Evolutionary conservation across 2,888 invertebrate species (phyloP), one percentile per base, ranked within the genome.

Genomic region (Dynastes tityus): DNA sequence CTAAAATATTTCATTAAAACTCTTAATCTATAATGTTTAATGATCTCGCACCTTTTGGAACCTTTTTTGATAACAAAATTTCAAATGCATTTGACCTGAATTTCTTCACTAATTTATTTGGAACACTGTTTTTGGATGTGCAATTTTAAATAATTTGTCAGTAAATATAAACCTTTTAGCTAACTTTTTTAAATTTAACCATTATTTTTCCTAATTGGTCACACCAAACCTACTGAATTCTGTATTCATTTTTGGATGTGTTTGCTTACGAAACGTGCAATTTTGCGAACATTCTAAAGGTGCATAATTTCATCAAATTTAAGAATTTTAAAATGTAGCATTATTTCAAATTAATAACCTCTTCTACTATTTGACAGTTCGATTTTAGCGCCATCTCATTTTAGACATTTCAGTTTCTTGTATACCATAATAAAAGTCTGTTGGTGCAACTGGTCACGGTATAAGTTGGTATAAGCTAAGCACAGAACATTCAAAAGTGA

Each of bases 41-140:
- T 55, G 16, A 32, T 4, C 5, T 2, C 58, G 40, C 45, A 80
- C 79, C 67, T 73, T 71, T 29, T 0, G 63, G 63, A 29, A 78
- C 58, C 75, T 79, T 80, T 74, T 82, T 83, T 68, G 80, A 80
- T 49, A 84, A 80, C 55, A 88, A 80, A 78, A 87, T 83, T 82
- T 87, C 88, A 80, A 84, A 88, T 61, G 85, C 85, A 81, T 81
- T 85, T 29, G 86, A 81, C 37, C 88, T 83, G 40, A 84, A 81
- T 80, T 80, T 82, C 79, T 84, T 85, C 27, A 87, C 78, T 13
- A 63, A 64, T 55, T 80, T 79, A 64, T 75, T 70, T 2, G 78
- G 40, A 51, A 71, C 49, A n/a, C 61, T 79, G 40, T n/a, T n/a
- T n/a, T n/a, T n/a, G n/a, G n/a, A n/a, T n/a, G n/a, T n/a, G n/a